These are phyloP conservation scores for Orientallactaga sibirica DNA, from an alignment of 2,797 vertebrate genomes.

Conservation along the genomic window DNA sequence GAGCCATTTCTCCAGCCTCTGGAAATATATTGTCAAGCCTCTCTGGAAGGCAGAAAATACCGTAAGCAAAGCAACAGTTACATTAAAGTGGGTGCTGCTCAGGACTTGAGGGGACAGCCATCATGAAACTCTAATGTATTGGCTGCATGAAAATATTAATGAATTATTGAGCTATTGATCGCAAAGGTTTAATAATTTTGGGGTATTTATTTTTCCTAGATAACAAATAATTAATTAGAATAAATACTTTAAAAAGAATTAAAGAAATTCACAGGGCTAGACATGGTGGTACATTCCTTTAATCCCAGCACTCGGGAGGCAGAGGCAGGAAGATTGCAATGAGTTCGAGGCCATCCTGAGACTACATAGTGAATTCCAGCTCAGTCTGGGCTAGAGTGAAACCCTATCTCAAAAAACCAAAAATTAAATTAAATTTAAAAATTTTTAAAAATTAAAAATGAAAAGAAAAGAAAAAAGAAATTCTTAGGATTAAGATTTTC, in stretches of 20 bases:
- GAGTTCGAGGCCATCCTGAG: too few species aligned
- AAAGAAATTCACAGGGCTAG: neutral
- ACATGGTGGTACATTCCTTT: too few species aligned
- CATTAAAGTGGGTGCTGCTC: neutral
- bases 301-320: too few species aligned
- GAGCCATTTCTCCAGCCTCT: too few species aligned
- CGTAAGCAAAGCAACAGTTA: neutral
- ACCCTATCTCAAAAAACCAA: too few species aligned
- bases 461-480: neutral
- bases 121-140: neutral
- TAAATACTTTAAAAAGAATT: neutral
- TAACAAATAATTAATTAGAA: slow-evolving; percentile 16
- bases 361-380: too few species aligned
- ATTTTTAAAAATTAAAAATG: too few species aligned
- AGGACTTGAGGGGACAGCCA: neutral
- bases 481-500: neutral
- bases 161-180: slow-evolving; percentile 1
- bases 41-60: slow-evolving; percentile 37
- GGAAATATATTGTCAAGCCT: neutral
- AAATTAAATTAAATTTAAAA: too few species aligned
- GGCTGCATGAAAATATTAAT: neutral
- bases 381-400: too few species aligned
- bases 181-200: slow-evolving; percentile 37
- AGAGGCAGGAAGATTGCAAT: too few species aligned
- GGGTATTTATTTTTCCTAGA: neutral